Evolutionary conservation across 2,888 invertebrate genomes (phyloP), one percentile per base, ranked within the genome.

Genomic region (Drosophila kuntzei): DNA sequence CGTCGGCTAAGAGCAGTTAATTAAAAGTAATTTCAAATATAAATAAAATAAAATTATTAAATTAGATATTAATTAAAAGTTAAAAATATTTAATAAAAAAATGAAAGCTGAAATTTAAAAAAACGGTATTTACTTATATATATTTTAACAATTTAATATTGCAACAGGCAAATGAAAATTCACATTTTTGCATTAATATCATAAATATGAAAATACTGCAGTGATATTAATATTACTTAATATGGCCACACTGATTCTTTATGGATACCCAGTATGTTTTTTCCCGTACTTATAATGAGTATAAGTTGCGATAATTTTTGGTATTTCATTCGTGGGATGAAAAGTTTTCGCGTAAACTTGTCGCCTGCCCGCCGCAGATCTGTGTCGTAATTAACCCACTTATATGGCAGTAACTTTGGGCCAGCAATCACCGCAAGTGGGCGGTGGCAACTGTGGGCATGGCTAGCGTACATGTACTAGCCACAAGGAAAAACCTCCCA

Each of bases 321-420:
- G 25, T 20, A 37, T 60, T 39, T 34, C 27, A 43, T 8, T 14
- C 16, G 39, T 41, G 22, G 41, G 36, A 8, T 29, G 50, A 22
- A 32, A n/a, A 36, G 32, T 46, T 27, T 46, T 37, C 20, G 20
- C 9, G 44, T 29, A 53, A 62, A 53, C 62, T 76, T 61, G 50
- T 57, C 14, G 62, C 39, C 43, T 53, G 49, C 60, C 61, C 59
- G 61, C 73, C 77, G 49, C 77, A 72, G 76, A 76, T 76, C 75
- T 63, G 55, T 64, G 73, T 68, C 67, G 87, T 83, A 83, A 83
- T 83, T 87, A 83, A 85, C 80, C 80, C 76, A 80, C 76, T 76
- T 85, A 71, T 62, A 61, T 61, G 79, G 62, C 73, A 70, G 72
- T 69, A 60, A 76, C 71, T 78, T 75, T 73, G 73, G 73, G 46